phyloP scores from a whole-genome alignment of 2,797 vertebrate species.

The Darevskia mixta region DNA sequence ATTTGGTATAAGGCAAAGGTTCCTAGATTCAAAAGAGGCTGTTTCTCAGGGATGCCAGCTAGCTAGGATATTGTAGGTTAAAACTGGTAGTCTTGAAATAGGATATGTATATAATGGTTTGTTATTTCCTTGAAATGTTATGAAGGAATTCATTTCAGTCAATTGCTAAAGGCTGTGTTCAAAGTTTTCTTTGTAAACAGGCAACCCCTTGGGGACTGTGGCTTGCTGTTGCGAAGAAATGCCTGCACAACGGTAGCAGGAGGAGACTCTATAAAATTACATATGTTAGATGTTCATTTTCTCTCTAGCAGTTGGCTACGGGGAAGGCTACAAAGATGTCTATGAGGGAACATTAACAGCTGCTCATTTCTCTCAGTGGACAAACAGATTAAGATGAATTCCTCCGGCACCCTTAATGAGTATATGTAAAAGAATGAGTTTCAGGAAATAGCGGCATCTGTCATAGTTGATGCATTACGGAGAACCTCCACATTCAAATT shows the following conservation, averaged over 20 bases:
- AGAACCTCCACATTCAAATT: constrained; percentile 21
- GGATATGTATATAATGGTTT: background rate
- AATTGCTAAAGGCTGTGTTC: background rate
- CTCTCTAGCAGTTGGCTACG: constrained; percentile 16
- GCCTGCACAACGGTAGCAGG: constrained; percentile 13
- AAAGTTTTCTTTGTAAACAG: background rate
- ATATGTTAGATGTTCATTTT: constrained; percentile 50
- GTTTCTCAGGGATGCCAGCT: background rate
- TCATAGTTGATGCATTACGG: constrained; percentile 26
- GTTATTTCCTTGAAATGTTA: background rate
- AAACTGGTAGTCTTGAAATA: background rate
- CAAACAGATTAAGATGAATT: constrained; percentile 42
- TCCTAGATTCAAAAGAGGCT: background rate
- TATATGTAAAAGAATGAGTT: constrained; percentile 29
- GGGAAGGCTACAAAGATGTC: constrained; percentile 40
- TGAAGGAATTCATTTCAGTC: background rate
- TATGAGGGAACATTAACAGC: constrained; percentile 49
- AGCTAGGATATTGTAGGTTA: background rate
- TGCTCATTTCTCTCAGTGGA: constrained; percentile 50
- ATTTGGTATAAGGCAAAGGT: too few species aligned
- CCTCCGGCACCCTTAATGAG: constrained; percentile 32
- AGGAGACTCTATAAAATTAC: constrained; percentile 37
- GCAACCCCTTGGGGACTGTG: background rate
- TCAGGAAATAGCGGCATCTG: constrained; percentile 27
- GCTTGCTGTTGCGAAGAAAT: constrained; percentile 21